Base-by-base conservation (phyloP, 2,888 invertebrate genomes). In the Ophraella communa region DNA sequence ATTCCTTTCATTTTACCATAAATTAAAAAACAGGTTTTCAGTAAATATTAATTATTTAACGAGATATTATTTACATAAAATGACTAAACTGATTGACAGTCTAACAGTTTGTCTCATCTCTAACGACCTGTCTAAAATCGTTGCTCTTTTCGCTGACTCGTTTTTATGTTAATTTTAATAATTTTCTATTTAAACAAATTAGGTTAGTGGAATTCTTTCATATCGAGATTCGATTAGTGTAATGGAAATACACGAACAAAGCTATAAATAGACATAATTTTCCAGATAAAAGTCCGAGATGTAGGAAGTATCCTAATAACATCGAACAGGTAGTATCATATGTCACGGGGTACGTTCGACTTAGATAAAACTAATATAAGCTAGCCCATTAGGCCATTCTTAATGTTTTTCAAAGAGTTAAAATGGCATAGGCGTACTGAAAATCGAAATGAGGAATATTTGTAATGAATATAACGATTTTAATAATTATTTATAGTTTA, bases 281-380 rank as follows among this genome's bases (percentile, higher is more conserved):
- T 57, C 57, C 33, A 23, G 57, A 42, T 42, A 47, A 33, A n/a
- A 33, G 11, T 57, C n/a, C 18, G 57, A 57, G 24, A 52, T 57
- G 57, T 47, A 57, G 57, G 47, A 57, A 47, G 57, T 57, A 47
- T 57, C 33, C 57, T 33, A 57, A 20, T 57, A 47, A 30, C 47
- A 57, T 45, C 56, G 45, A n/a, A n/a, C 56, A 57, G 45, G 45
- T 33, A 30, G 23, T 57, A 57, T 57, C 57, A 33, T 57, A 47
- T 47, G 57, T 57, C 47, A 57, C 57, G 10, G 11, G 21, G 17
- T 47, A 57, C n/a, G n/a, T n/a, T n/a, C n/a, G 47, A 57, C 42
- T 45, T 33, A 23, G 57, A 57, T 57, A 57, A 57, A 57, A 57
- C 33, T 57, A 57, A 47, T 57, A 47, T 39, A 14, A 5, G 17